Base-by-base conservation (phyloP, 2,797 vertebrate genomes). In the Pipistrellus pipistrellus region DNA sequence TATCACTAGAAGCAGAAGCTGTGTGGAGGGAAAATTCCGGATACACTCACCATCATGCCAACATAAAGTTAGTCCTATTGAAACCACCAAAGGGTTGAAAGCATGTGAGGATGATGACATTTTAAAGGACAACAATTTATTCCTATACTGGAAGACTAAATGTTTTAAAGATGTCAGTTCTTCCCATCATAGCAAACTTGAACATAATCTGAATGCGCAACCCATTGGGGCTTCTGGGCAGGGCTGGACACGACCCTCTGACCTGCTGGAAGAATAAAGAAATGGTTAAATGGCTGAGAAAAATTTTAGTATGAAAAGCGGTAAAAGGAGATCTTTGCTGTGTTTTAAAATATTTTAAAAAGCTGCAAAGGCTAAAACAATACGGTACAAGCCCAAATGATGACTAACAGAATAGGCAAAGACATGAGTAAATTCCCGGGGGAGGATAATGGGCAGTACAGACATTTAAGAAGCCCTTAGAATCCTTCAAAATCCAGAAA, bases 261-360 rank as follows among this genome's bases (percentile, higher is more conserved):
- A 5, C 38, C 41, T 48, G 62, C 38, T 41, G 62, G 30, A 80
- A 84, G 90, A 68, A 62, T 21, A 41, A 87, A 68, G 18, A 82
- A 14, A 62, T 30, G 57, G 11, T 25, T 68, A 66, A 84, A 51
- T 51, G 55, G n/a, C 41, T 4, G 35, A 81, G 62, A 68, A 48
- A 44, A 59, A 2, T 18, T 64, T 46, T 48, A 46, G 6, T 77
- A 12, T 35, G n/a, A 6, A 41, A 51, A 48, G 7, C 44, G 30
- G 44, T 30, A 6, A 88, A 84, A 89, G 66, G 35, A 80, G 41
- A 85, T n/a, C 4, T 59, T 68, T 66, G 46, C 15, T 48, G 0
- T 83, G 64, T 59, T 53, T 71, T 85, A 44, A 72, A 93, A 51
- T 38, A 48, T 41, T 41, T 41, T 41, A 41, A 41, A 91, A 92